These are phyloP conservation scores for Beris chalybata DNA, from an alignment of 2,888 invertebrate species.

Conservation along the genomic window DNA sequence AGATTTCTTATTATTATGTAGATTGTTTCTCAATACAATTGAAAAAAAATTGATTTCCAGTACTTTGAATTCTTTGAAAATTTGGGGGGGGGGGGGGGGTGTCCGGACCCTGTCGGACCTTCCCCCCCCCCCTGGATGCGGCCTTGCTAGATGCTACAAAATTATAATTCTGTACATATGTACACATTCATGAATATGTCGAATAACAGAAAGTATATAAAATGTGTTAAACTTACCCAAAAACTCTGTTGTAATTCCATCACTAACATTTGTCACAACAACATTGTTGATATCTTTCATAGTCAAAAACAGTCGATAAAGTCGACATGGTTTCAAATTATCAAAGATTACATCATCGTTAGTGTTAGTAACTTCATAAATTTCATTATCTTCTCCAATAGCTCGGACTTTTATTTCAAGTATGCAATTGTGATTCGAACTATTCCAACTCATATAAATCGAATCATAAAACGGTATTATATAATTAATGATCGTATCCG, in stretches of 20 bases:
- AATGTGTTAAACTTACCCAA: constrained; percentile 9
- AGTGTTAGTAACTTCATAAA: not conserved
- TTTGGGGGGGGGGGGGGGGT: too few relatives aligned
- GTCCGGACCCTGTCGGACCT: too few relatives aligned
- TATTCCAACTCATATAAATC: constrained; percentile 23
- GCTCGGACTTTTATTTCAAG: constrained; percentile 6
- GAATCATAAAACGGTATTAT: constrained; percentile 7
- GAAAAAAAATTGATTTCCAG: too few relatives aligned
- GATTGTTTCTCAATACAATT: too few relatives aligned
- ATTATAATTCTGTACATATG: too few relatives aligned
- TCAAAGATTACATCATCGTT: constrained; percentile 4
- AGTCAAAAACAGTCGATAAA: constrained; percentile 9
- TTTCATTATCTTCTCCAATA: not conserved
- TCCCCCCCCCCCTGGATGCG: too few relatives aligned
- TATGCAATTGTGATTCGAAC: constrained; percentile 12
- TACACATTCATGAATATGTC: too few relatives aligned
- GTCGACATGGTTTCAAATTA: constrained; percentile 31
- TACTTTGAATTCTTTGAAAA: too few relatives aligned
- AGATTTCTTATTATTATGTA: too few relatives aligned
- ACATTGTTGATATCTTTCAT: constrained; percentile 12
- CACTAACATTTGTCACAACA: constrained; percentile 12
- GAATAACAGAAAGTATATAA: too few relatives aligned
- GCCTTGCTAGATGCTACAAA: too few relatives aligned
- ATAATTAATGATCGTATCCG: not conserved
- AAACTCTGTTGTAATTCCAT: constrained; percentile 11